Base-by-base conservation (phyloP, 2,888 invertebrate genomes). In the Metacarcinus magister region DNA sequence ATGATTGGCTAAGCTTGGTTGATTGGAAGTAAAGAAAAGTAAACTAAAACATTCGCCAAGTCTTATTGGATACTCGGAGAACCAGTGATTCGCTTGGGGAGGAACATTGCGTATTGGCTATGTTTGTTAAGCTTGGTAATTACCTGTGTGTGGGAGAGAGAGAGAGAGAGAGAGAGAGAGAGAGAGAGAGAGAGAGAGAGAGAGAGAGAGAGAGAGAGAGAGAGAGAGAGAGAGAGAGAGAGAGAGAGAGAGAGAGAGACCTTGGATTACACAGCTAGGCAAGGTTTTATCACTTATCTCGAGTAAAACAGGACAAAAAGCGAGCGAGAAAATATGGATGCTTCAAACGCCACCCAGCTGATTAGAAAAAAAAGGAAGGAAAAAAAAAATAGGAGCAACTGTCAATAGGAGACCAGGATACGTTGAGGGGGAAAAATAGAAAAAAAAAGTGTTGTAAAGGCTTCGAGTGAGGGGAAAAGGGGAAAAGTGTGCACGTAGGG, bases 151-250 rank as follows among this genome's bases (percentile, higher is more conserved):
- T n/a, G n/a, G n/a, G 67, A 67, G 16, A 23, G 23, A 16, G 19
- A 67, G 67, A 67, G 67, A 67, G 67, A 67, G 67, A 67, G 67
- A 67, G 67, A 67, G 67, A 67, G 67, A 67, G 67, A 67, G 67
- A 82, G 82, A 82, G 82, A 28, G 28, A 82, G 82, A 82, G 82
- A 82, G 82, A 82, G 82, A 82, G 82, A 82, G 82, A 82, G 82
- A 82, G 82, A 82, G 82, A 82, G 82, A 82, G 67, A 67, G 67
- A 67, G 67, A 67, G 67, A 67, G 67, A n/a, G 75, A 75, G 75
- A 75, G 75, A 75, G 75, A 75, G 54, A 54, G 54, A 54, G 54
- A 54, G 16, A 54, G 54, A 54, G 54, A 54, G 54, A 75, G 75
- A 75, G 75, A 75, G 75, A 75, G 28, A 75, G 75, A 75, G 75